phyloP scores from a whole-genome alignment of 2,113 vertebrate species.

The Platichthys flesus region DNA sequence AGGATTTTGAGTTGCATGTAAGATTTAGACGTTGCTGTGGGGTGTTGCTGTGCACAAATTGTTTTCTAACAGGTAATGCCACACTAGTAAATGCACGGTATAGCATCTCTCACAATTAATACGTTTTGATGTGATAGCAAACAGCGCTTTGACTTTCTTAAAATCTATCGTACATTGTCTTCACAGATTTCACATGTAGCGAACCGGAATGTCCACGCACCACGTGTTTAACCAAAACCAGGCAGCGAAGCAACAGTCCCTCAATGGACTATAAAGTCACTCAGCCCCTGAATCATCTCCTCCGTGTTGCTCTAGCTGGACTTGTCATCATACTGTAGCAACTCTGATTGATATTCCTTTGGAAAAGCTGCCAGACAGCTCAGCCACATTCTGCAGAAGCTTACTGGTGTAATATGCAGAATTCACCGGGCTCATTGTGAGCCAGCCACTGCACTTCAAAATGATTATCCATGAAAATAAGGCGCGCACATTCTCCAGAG shows the following conservation, averaged over 20 bases:
- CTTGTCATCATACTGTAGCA: constrained; percentile 66
- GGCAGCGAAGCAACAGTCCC: constrained; percentile 35
- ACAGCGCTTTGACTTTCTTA: not conserved
- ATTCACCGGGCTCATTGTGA: constrained; percentile 59
- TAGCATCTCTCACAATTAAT: not conserved
- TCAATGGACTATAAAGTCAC: constrained; percentile 55
- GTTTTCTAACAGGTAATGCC: not conserved
- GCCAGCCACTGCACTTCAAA: constrained; percentile 53
- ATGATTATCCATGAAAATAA: constrained; percentile 70
- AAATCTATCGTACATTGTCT: not conserved
- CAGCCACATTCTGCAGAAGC: constrained; percentile 53
- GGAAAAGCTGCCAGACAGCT: constrained; percentile 63
- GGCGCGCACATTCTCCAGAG: constrained; percentile 36
- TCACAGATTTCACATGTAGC: constrained; percentile 1
- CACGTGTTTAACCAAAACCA: constrained; percentile 27
- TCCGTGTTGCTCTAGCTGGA: constrained; percentile 65
- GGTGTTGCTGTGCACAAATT: not conserved
- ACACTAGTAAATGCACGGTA: not conserved
- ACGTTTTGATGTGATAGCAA: not conserved
- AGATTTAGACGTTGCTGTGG: not conserved
- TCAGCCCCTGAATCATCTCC: constrained; percentile 62
- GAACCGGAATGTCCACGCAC: constrained; percentile 6
- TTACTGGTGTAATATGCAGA: constrained; percentile 59
- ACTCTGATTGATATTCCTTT: constrained; percentile 71
- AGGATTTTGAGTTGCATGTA: not conserved